These are phyloP conservation scores for Protobothrops mucrosquamatus DNA, from an alignment of 2,113 vertebrate genomes.

Conservation along the genomic window DNA sequence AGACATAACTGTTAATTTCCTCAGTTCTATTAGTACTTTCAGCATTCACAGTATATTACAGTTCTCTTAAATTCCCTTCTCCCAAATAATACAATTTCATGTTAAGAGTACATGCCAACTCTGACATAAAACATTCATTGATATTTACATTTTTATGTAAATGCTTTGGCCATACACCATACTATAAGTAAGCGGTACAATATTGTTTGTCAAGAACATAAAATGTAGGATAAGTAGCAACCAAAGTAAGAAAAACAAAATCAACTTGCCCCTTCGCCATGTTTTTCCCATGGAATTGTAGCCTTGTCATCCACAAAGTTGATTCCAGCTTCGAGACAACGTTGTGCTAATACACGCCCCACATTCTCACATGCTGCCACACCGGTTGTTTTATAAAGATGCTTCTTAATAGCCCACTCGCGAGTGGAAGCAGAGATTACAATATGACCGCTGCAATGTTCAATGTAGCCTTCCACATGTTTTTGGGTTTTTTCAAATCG, in stretches of 20 bases:
- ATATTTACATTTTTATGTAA: neutral
- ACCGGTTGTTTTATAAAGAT: conserved; percentile 79
- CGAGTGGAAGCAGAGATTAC: conserved; percentile 87
- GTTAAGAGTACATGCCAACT: neutral
- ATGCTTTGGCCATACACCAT: neutral
- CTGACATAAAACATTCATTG: neutral
- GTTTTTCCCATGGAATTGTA: conserved; percentile 81
- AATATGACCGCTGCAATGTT: conserved; percentile 67
- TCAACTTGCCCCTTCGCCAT: conserved; percentile 78
- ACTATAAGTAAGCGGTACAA: neutral
- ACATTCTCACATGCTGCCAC: conserved; percentile 83
- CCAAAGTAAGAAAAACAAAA: neutral
- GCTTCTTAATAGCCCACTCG: conserved; percentile 90
- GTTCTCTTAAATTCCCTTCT: neutral
- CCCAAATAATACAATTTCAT: neutral
- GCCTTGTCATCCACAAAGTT: conserved; percentile 81
- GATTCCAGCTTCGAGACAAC: conserved; percentile 89
- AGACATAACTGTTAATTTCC: neutral
- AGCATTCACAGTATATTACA: neutral
- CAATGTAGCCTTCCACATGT: conserved; percentile 80
- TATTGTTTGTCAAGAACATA: neutral
- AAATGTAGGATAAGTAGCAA: neutral
- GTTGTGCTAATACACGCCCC: conserved; percentile 83
- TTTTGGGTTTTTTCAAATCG: conserved; percentile 80
- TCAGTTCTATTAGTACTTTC: neutral